Percentiles rank a stretch among this genome's conserved stretches.
These are phyloP conservation scores for Dendrolimus punctatus DNA, from an alignment of 1,140 invertebrate species.

Conservation along the genomic window DNA sequence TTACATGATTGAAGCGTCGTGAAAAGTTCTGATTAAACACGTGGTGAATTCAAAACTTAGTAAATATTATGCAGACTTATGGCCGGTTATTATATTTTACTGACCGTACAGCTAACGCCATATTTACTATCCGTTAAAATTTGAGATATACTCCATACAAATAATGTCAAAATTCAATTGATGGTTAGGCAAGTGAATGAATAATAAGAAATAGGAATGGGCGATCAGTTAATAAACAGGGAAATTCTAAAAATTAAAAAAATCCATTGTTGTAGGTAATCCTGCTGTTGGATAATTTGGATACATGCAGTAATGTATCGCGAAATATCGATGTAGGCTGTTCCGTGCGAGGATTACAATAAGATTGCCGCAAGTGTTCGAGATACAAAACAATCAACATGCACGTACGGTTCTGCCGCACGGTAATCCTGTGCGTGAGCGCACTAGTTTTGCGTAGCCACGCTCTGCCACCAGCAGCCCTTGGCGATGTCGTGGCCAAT, in stretches of 20 bases:
- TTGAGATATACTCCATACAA: too few relatives aligned
- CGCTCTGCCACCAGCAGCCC: slow-evolving; percentile 72
- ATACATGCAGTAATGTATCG: neutral
- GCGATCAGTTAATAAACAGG: too few relatives aligned
- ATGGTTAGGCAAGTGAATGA: too few relatives aligned
- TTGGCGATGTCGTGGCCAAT: slow-evolving; percentile 73
- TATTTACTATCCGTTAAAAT: too few relatives aligned
- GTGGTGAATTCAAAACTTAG: too few relatives aligned
- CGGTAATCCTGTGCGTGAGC: slow-evolving; percentile 33
- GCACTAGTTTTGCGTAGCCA: slow-evolving; percentile 36
- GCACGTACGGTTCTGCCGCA: slow-evolving; percentile 41
- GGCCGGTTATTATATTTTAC: too few relatives aligned
- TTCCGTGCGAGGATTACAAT: neutral
- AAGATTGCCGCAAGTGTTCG: neutral
- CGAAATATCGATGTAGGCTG: neutral
- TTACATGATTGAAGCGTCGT: too few relatives aligned
- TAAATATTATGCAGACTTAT: too few relatives aligned
- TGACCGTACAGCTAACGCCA: too few relatives aligned
- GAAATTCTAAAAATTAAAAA: neutral
- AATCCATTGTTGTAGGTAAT: neutral
- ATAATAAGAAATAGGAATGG: too few relatives aligned
- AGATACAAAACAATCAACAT: slow-evolving; percentile 20
- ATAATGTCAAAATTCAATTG: too few relatives aligned
- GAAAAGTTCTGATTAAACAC: too few relatives aligned
- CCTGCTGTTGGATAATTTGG: neutral